Percentiles rank a stretch among this genome's conserved stretches.
Evolutionary conservation across 2,888 invertebrate genomes (phyloP).

Genomic region (Suillia variegata): DNA sequence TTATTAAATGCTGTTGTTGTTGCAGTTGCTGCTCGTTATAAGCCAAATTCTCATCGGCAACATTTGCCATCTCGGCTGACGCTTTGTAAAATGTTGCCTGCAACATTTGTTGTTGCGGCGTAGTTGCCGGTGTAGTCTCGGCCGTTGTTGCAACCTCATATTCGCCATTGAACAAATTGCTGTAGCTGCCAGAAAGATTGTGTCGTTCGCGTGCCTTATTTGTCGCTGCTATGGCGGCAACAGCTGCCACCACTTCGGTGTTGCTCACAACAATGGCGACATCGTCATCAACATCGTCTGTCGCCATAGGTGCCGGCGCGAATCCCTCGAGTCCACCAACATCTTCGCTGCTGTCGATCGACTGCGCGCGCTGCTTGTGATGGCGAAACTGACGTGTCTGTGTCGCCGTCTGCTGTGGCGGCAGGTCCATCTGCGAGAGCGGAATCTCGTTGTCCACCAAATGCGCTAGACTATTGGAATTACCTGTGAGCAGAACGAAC

Average conservation of each 20-base stretch:
- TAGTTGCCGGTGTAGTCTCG: conserved; percentile 7
- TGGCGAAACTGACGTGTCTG: conserved; percentile 48
- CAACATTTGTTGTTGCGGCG: conserved; percentile 1
- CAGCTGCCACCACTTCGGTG: conserved; percentile 57
- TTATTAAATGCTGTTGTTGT: conserved; percentile 29
- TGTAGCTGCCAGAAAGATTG: conserved; percentile 60
- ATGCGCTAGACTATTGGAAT: conserved; percentile 71
- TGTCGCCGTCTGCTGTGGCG: conserved; percentile 40
- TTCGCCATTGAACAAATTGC: conserved; percentile 59
- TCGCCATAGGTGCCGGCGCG: conserved; percentile 22
- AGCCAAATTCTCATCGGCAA: conserved; percentile 40
- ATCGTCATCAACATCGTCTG: conserved; percentile 45
- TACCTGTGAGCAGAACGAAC: conserved; percentile 62
- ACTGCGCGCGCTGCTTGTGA: conserved; percentile 47
- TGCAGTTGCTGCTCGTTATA: conserved; percentile 17
- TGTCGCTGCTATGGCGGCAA: conserved; percentile 56
- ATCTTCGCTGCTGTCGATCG: conserved; percentile 33
- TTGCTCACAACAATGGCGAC: conserved; percentile 52
- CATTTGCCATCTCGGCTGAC: conserved; percentile 37
- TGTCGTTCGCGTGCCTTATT: conserved; percentile 52
- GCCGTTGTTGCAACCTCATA: conserved; percentile 46
- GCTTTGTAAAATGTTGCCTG: conserved; percentile 18
- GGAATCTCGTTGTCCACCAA: conserved; percentile 71
- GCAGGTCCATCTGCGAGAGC: conserved; percentile 62
- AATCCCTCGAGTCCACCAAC: conserved; percentile 9